Evolutionary conservation across 2,888 invertebrate genomes (phyloP).

Genomic region (Ischnura elegans): DNA sequence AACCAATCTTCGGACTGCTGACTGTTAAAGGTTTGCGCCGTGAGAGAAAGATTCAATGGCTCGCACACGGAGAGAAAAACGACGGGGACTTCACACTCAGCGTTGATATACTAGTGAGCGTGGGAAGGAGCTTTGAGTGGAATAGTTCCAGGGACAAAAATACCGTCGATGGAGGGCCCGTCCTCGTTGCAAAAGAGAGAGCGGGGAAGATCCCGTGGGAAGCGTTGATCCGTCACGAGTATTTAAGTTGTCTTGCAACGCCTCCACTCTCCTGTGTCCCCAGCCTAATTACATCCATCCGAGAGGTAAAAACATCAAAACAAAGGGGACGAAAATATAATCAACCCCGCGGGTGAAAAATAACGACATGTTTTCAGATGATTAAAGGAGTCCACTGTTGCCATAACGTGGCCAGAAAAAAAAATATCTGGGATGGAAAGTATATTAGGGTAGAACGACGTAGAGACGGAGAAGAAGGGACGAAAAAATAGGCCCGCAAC

Average conservation of each 20-base stretch:
- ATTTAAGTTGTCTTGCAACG: conserved; percentile 51
- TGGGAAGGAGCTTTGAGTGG: no score
- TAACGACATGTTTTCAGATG: background rate
- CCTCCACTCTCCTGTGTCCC: background rate
- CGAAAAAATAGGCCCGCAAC: no score
- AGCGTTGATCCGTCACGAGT: conserved; percentile 60
- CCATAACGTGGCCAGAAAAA: background rate
- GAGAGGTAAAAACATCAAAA: background rate
- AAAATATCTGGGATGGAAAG: no score
- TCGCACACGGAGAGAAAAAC: no score
- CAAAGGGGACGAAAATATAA: background rate
- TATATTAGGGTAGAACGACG: no score
- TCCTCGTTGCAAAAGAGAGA: conserved; percentile 4
- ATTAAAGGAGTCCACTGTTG: background rate
- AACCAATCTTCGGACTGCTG: no score
- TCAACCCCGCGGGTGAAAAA: background rate
- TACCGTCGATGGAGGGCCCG: background rate
- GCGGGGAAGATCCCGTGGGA: conserved; percentile 24
- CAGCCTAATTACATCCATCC: conserved; percentile 33
- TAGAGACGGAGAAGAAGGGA: no score
- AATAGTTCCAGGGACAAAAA: background rate
- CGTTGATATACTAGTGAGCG: no score
- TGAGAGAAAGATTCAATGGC: no score
- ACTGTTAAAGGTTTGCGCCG: no score
- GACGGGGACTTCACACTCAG: no score